Percentiles rank a stretch among this genome's conserved stretches.
Conservation (phyloP, 2,888 invertebrate genomes). For the Trissolcus japonicus region DNA sequence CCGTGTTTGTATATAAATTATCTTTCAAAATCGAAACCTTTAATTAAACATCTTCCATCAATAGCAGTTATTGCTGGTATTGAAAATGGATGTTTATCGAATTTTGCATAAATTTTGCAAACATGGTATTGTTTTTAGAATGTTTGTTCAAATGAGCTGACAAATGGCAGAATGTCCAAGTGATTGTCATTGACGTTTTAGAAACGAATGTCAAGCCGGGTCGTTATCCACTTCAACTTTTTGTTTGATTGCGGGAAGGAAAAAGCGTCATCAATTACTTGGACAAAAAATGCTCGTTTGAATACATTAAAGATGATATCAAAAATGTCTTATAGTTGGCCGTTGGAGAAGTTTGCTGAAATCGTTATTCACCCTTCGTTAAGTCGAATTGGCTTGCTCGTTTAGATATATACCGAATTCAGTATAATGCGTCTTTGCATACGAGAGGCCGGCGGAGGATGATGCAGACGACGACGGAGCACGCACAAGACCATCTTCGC, state of each 20-base stretch:
- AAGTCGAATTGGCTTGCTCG: slow-evolving; percentile 54
- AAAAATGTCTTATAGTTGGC: slow-evolving; percentile 52
- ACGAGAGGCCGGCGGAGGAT: slow-evolving; percentile 43
- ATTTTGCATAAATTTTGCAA: neutral
- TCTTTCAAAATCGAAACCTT: too few relatives aligned
- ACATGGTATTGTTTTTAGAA: neutral
- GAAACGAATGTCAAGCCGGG: slow-evolving; percentile 16
- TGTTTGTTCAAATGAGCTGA: neutral
- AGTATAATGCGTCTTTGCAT: slow-evolving; percentile 56
- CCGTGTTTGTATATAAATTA: neutral
- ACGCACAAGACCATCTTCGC: slow-evolving; percentile 56
- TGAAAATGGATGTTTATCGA: too few relatives aligned
- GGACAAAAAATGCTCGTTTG: slow-evolving; percentile 41
- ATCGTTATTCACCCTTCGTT: slow-evolving; percentile 58
- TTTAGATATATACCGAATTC: slow-evolving; percentile 57
- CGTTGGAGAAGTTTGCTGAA: slow-evolving; percentile 49
- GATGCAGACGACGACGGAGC: slow-evolving; percentile 51
- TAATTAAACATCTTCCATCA: too few relatives aligned
- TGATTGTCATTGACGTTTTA: slow-evolving; percentile 3
- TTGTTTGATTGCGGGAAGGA: slow-evolving; percentile 21
- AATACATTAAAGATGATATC: slow-evolving; percentile 54
- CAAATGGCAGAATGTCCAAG: slow-evolving; percentile 4
- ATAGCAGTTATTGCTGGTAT: too few relatives aligned
- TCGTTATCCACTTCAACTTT: slow-evolving; percentile 33
- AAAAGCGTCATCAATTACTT: slow-evolving; percentile 43